phyloP scores from a whole-genome alignment of 2,888 invertebrate species.

The Caenorhabditis doughertyi region DNA sequence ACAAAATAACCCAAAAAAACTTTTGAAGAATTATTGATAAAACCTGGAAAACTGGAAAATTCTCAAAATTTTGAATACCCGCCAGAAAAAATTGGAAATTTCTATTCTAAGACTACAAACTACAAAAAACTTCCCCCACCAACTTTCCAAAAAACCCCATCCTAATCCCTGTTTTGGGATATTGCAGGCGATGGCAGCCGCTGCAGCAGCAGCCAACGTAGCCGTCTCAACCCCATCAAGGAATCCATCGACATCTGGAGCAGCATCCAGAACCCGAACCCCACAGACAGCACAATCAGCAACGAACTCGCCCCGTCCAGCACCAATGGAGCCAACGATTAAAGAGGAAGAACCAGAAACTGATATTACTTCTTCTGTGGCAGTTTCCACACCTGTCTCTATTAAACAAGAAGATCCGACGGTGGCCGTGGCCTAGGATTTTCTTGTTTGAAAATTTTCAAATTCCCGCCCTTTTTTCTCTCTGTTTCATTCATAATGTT shows the following conservation, averaged over 20 bases:
- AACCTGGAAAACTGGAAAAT: no score
- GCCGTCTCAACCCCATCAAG: slow-evolving; percentile 68
- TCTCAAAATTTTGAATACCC: no score
- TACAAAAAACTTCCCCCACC: background rate
- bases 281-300: slow-evolving; percentile 66
- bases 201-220: slow-evolving; percentile 32
- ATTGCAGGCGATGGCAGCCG: slow-evolving; percentile 54
- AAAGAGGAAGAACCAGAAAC: slow-evolving; percentile 39
- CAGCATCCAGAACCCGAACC: slow-evolving; percentile 64
- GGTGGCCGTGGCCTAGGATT: slow-evolving; percentile 64
- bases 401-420: slow-evolving; percentile 63
- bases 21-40: no score
- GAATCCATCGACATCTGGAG: slow-evolving; percentile 66
- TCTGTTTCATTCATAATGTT: no score
- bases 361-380: background rate
- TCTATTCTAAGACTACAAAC: background rate
- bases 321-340: slow-evolving; percentile 35
- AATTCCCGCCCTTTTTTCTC: no score
- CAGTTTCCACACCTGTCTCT: slow-evolving; percentile 6
- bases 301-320: slow-evolving; percentile 66
- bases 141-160: background rate
- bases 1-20: no score
- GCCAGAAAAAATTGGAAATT: background rate
- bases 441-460: no score
- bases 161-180: background rate